Base-by-base conservation (phyloP, 2,888 invertebrate species). In the Chalcosyrphus nemorum region DNA sequence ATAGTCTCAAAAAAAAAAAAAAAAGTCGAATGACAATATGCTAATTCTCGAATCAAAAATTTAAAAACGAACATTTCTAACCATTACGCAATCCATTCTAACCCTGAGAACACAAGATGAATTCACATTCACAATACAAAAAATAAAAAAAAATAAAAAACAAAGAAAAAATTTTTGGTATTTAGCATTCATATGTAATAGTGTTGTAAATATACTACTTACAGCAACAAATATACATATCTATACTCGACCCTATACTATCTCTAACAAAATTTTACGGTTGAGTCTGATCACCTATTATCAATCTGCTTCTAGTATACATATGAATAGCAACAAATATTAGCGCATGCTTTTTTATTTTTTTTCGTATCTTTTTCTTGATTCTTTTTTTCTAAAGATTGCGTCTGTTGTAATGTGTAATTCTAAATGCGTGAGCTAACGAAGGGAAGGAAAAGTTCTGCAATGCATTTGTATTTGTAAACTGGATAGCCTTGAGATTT, bases 381-480 rank as follows among this genome's bases (percentile, higher is more conserved):
- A 56, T 15, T 27, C 35, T 61, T 61, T 29, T 6, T 47, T 27
- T 19, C n/a, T 6, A 56, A 24, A 68, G 76, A 56, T 63, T 72
- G 29, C 63, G 45, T 74, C 56, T 63, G 70, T 65, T 76, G 81
- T 81, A 82, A 82, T 66, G 47, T 78, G 78, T 82, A 82, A 82
- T 76, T 66, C 38, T 5, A 70, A n/a, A 47, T 56, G 56, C 11
- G 17, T 56, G 41, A 75, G n/a, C 38, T 32, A 56, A 50, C 29
- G 56, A 63, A 70, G 61, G 65, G 59, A 52, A 75, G 50, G 63
- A 63, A 52, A 57, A 41, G 32, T 78, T 74, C 61, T 74, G 41
- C 24, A 35, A 24, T 82, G 78, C 82, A 82, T 68, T 74, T 78
- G 82, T 82, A 68, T 78, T 74, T 82, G 82, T 82, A 68, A 78